Conservation (phyloP, 1,140 invertebrate species). For the Eumaeus atala region DNA sequence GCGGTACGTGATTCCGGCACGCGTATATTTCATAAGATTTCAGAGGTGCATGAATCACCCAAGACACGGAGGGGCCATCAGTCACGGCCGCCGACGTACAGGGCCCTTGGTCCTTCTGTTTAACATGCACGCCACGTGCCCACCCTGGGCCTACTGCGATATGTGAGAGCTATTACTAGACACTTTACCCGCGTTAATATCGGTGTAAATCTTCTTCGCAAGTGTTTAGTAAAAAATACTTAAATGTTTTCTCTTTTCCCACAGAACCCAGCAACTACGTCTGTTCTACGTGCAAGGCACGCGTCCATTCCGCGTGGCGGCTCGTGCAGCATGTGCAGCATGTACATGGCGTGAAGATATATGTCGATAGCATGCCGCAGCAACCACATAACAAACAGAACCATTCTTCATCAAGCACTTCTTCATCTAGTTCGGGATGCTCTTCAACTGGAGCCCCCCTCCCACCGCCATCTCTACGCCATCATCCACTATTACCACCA, state of each 20-base stretch:
- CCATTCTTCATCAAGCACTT: constrained; percentile 74
- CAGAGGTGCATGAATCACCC: constrained; percentile 72
- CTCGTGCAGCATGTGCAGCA: constrained; percentile 96
- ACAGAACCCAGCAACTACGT: constrained; percentile 96
- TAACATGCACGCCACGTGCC: constrained; percentile 59
- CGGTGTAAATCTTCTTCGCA: constrained; percentile 60
- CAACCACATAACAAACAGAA: constrained; percentile 64
- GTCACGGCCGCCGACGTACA: constrained; percentile 54
- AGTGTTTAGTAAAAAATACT: constrained; percentile 37
- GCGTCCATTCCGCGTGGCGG: constrained; percentile 93
- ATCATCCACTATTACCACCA: constrained; percentile 78
- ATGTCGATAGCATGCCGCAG: constrained; percentile 80
- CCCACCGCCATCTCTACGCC: constrained; percentile 76
- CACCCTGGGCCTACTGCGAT: constrained; percentile 69
- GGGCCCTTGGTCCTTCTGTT: constrained; percentile 59
- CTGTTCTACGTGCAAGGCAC: constrained; percentile 94
- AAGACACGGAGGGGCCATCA: constrained; percentile 66
- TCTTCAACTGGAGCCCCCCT: constrained; percentile 76
- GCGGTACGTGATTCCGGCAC: constrained; percentile 61
- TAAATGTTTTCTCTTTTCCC: constrained; percentile 75
- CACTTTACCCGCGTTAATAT: constrained; percentile 71
- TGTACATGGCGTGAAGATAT: constrained; percentile 94
- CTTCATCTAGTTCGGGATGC: constrained; percentile 75
- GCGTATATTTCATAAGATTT: constrained; percentile 74
- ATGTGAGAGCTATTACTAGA: constrained; percentile 74